Conservation (phyloP, 2,797 vertebrate species). For the Botia almorhae region DNA sequence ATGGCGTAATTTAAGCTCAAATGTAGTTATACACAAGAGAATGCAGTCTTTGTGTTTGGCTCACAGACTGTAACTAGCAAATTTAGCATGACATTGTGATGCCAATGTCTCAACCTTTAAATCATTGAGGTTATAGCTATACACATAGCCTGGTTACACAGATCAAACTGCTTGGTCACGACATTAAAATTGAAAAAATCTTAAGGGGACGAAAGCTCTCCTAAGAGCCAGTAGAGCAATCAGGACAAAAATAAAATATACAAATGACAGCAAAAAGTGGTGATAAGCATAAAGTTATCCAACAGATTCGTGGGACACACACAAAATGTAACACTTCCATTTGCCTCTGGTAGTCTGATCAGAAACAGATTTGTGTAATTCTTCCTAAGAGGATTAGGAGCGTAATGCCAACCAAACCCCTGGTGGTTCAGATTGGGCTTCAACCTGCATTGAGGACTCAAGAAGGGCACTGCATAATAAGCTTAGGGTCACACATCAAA, state of each 20-base stretch:
- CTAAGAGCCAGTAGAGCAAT: neutral
- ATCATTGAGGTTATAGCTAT: neutral
- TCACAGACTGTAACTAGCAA: neutral
- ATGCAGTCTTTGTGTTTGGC: neutral
- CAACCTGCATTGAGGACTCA: conserved; percentile 71
- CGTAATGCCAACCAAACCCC: conserved; percentile 74
- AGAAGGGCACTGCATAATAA: conserved; percentile 74
- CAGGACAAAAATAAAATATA: neutral
- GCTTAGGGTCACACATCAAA: conserved; percentile 74
- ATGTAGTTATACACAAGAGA: neutral
- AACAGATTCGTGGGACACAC: neutral
- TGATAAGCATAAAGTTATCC: too few relatives aligned
- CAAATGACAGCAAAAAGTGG: too few relatives aligned
- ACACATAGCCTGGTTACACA: neutral
- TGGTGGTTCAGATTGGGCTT: conserved; percentile 72
- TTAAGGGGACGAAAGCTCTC: neutral
- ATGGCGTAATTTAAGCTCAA: conserved; percentile 4
- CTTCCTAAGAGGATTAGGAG: conserved; percentile 77
- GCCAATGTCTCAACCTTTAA: neutral
- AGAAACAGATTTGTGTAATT: conserved; percentile 81
- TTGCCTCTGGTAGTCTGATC: conserved; percentile 72
- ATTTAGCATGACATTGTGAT: neutral
- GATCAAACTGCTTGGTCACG: neutral
- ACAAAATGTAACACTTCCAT: conserved; percentile 24
- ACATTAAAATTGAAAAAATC: neutral